These are phyloP conservation scores for Thera obeliscata DNA, from an alignment of 2,888 invertebrate genomes.

Conservation along the genomic window DNA sequence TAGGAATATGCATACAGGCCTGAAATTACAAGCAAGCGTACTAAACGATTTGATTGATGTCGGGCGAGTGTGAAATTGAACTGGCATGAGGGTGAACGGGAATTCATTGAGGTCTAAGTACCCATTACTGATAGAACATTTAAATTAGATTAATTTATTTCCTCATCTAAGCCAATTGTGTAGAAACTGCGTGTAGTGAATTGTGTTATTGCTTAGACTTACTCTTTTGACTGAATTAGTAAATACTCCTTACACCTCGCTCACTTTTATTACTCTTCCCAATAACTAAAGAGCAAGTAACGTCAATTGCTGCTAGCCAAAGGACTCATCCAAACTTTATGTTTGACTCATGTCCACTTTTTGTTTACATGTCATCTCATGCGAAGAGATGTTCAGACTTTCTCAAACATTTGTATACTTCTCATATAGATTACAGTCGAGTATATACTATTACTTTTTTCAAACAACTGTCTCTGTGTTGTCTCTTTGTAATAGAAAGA, in stretches of 20 bases:
- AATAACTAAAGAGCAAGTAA: too few relatives aligned
- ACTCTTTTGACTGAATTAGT: background rate
- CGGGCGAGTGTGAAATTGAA: conserved; percentile 55
- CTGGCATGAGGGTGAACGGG: conserved; percentile 41
- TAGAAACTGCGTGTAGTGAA: conserved; percentile 28
- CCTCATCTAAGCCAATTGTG: conserved; percentile 32
- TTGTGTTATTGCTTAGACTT: conserved; percentile 9
- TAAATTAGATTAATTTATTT: conserved; percentile 41
- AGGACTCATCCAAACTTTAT: too few relatives aligned
- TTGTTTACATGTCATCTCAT: too few relatives aligned
- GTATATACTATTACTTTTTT: too few relatives aligned
- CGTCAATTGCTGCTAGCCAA: too few relatives aligned
- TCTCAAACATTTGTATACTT: too few relatives aligned
- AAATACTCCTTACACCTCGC: background rate
- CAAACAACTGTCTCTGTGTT: too few relatives aligned
- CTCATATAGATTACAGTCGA: too few relatives aligned
- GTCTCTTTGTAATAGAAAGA: too few relatives aligned
- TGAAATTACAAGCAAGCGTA: conserved; percentile 40
- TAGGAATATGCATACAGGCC: conserved; percentile 26
- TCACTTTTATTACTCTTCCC: too few relatives aligned
- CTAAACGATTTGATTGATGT: conserved; percentile 51
- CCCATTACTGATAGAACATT: conserved; percentile 37
- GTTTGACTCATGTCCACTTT: too few relatives aligned
- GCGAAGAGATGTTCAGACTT: too few relatives aligned
- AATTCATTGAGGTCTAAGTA: conserved; percentile 40